Conservation (phyloP, 2,888 invertebrate species). For the Melinaea marsaeus region DNA sequence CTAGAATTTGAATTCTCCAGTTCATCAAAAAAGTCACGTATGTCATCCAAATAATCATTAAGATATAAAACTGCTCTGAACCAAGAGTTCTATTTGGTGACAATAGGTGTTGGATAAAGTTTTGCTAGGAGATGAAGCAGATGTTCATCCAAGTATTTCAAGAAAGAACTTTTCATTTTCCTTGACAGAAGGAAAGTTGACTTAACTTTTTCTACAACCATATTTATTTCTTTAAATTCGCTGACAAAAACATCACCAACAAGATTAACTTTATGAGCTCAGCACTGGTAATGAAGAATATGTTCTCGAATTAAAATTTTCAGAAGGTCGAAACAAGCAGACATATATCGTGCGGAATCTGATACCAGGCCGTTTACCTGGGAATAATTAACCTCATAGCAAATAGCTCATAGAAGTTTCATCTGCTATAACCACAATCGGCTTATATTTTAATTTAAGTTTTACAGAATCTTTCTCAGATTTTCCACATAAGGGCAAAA, state of each 20-base stretch:
- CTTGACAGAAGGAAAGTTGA: neutral
- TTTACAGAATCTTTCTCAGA: no score
- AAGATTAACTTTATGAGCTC: neutral
- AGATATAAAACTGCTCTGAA: neutral
- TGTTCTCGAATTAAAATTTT: neutral
- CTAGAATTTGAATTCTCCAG: neutral
- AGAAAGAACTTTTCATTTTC: neutral
- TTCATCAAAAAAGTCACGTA: neutral
- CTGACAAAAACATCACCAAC: no score
- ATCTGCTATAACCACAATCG: no score
- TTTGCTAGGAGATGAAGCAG: neutral
- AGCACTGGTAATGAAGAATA: neutral
- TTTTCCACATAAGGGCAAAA: no score
- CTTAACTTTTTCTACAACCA: neutral
- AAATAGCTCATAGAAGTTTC: no score
- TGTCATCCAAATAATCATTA: neutral
- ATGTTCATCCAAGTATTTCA: neutral
- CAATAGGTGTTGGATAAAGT: neutral
- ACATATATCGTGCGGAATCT: neutral
- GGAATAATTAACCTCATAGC: neutral
- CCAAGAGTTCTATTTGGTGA: neutral
- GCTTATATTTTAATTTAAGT: no score
- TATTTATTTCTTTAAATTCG: neutral
- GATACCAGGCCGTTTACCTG: slow-evolving; percentile 2
- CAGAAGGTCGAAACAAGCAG: neutral